Base-by-base conservation (phyloP, 2,113 vertebrate genomes). In the Dendrocopos noguchii region DNA sequence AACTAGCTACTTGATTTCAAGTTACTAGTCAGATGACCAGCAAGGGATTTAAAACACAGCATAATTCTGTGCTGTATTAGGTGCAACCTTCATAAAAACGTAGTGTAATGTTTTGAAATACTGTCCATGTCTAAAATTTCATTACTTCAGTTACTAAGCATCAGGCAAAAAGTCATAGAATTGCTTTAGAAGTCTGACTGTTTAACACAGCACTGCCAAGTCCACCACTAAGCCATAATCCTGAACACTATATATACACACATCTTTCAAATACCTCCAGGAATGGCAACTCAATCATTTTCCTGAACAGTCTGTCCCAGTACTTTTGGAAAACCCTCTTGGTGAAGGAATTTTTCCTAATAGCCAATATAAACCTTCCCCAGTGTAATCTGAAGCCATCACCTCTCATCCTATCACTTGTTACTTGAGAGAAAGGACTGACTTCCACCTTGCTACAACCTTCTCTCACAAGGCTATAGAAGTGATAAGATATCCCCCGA, bases 1-100 rank as follows among this genome's bases (percentile, higher is more conserved):
- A 78, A 74, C 16, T 33, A 11, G 18, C 31, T 36, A 65, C 24
- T 5, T 55, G 10, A 87, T 81, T 39, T 6, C 15, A 67, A 34
- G 6, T 34, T 63, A 68, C 15, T 7, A 65, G 11, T 0, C 87
- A 33, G 19, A 82, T 2, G 1, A 44, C 1, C 13, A 39, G 29
- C 12, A 73, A 83, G 5, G 64, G 5, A 68, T 72, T 56, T 63
- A 19, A 59, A 93, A 28, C 53, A 61, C 6, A 28, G 24, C 16
- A 7, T 47, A 70, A 10, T 75, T 52, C 33, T 76, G 29, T 15
- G 18, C 10, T 1, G 0, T 47, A 29, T 22, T 19, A 46, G 9
- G 4, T 7, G 13, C 15, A 31, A 63, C 22, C 19, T 60, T 70
- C 31, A 59, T 36, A 13, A 75, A 50, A 77, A 73, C 4, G 12